Base-by-base conservation (phyloP, 2,888 invertebrate species). In the Oasisia sp. region DNA sequence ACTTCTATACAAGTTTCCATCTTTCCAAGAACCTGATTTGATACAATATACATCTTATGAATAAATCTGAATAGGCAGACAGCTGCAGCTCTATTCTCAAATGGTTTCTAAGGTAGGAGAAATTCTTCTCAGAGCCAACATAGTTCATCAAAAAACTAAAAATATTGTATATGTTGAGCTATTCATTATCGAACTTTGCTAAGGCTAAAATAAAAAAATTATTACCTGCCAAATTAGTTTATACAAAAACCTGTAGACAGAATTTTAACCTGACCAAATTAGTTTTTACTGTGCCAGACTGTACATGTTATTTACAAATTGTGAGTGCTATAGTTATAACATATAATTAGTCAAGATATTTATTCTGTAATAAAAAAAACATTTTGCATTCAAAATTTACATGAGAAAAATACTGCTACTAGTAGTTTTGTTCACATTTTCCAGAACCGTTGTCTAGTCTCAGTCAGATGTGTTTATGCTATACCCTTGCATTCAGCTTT, bases 31-130 rank as follows among this genome's bases (percentile, higher is more conserved):
- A 74, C n/a, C 74, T 74, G 19, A 0, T 74, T 74, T 74, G 74
- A 74, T 74, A 74, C 19, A n/a, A 74, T 74, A 74, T 74, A 74
- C 74, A 74, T 74, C 74, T 74, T 74, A 74, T 74, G 74, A 74
- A 74, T 74, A 74, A 74, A 74, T 74, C 74, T 74, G 74, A 74
- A 74, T 74, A n/a, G 27, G n/a, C 27, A 1, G n/a, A 27, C 74
- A 3, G 74, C 74, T 19, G 74, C 2, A 27, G 74, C 7, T 19
- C 27, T 74, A 74, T 74, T 27, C 74, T 74, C 74, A 14, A 27
- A 74, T 19, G 74, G 74, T 74, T n/a, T 74, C n/a, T 19, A 19
- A 4, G 14, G 74, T n/a, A 14, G 27, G 74, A 74, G 14, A 27
- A n/a, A 74, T 74, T 74, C 27, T 74, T 74, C n/a, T 74, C 74